Evolutionary conservation across 2,797 vertebrate species (phyloP).

Genomic region (Protonibea diacanthus): DNA sequence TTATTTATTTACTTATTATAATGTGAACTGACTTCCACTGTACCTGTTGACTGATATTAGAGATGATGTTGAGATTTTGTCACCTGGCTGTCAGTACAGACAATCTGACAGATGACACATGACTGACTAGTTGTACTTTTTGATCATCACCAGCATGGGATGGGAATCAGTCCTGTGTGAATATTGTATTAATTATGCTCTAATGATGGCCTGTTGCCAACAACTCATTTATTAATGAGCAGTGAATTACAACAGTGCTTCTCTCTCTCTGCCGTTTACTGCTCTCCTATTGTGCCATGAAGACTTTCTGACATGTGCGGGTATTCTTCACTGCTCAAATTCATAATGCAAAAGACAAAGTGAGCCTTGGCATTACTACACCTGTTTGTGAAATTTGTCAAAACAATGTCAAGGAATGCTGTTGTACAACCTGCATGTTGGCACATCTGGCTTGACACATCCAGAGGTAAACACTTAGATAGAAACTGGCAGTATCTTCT

Average conservation of each 20-base stretch:
- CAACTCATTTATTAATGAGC: slow-evolving; percentile 7
- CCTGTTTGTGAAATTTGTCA: slow-evolving; percentile 13
- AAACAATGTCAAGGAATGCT: slow-evolving; percentile 5
- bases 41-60: not conserved
- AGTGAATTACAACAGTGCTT: slow-evolving; percentile 3
- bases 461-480: not conserved
- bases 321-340: slow-evolving; percentile 22
- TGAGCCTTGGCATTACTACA: slow-evolving; percentile 5
- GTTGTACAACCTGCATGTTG: slow-evolving; percentile 5
- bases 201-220: not conserved
- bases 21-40: not conserved
- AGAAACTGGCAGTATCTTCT: slow-evolving; percentile 6
- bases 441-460: slow-evolving; percentile 16
- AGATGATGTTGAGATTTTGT: not conserved
- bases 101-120: not conserved
- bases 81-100: not conserved
- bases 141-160: not conserved
- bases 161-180: not conserved
- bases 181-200: not conserved
- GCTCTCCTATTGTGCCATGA: not conserved
- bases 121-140: not conserved
- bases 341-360: slow-evolving; percentile 22
- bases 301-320: not conserved
- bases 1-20: not conserved
- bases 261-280: not conserved